Evolutionary conservation across 1,140 invertebrate species (phyloP).

Genomic region (Oncopodura yosiiana): DNA sequence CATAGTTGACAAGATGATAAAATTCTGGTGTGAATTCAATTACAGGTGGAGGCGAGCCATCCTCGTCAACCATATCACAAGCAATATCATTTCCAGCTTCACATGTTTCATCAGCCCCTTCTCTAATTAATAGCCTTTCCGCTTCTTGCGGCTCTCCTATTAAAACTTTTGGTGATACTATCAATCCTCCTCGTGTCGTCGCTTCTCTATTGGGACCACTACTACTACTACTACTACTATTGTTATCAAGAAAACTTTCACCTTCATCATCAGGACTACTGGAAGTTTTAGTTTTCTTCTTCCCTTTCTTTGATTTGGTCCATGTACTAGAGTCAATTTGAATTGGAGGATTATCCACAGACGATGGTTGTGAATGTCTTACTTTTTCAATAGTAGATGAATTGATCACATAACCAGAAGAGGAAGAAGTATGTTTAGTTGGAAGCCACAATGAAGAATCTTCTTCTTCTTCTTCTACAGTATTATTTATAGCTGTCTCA

Average conservation of each 20-base stretch:
- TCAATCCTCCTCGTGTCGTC: too few relatives aligned
- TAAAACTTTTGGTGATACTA: too few relatives aligned
- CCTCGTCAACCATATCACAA: background rate
- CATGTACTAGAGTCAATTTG: conserved; percentile 33
- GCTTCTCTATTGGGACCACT: too few relatives aligned
- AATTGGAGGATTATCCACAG: too few relatives aligned
- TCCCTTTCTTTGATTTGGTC: conserved; percentile 30
- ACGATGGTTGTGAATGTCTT: background rate
- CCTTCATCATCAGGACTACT: background rate
- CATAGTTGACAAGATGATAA: conserved; percentile 33
- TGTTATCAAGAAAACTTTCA: too few relatives aligned
- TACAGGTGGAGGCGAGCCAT: conserved; percentile 19
- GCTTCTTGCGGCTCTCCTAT: too few relatives aligned
- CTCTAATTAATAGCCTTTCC: too few relatives aligned
- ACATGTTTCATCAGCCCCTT: background rate
- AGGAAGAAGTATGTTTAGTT: background rate
- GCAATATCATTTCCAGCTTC: background rate
- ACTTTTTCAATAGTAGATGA: too few relatives aligned
- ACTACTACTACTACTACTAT: too few relatives aligned
- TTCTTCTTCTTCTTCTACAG: background rate
- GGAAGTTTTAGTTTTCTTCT: conserved; percentile 16
- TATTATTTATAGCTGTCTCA: background rate
- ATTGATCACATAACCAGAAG: too few relatives aligned
- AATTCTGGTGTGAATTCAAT: conserved; percentile 34
- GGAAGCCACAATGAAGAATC: background rate